Percentiles rank a stretch among this genome's conserved stretches.
These are phyloP conservation scores for Drosophila macrospina DNA, from an alignment of 2,888 invertebrate species.

Conservation along the genomic window DNA sequence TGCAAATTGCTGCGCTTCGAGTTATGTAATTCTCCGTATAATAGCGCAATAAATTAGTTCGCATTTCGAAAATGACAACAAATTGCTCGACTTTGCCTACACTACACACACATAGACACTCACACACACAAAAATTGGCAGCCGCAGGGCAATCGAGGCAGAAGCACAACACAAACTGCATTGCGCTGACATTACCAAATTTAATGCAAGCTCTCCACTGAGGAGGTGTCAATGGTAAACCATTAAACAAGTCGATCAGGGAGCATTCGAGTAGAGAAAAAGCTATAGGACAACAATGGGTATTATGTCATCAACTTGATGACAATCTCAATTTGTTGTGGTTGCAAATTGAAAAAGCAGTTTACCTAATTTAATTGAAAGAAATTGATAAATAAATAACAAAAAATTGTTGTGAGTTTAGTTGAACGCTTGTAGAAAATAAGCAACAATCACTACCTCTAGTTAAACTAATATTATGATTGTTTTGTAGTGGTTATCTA, in stretches of 20 bases:
- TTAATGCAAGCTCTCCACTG: conserved; percentile 37
- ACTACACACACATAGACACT: conserved; percentile 22
- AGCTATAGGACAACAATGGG: neutral
- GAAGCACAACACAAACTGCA: conserved; percentile 39
- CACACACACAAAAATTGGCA: conserved; percentile 22
- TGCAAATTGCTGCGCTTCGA: conserved; percentile 75
- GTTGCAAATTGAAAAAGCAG: conserved; percentile 8
- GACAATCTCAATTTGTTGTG: conserved; percentile 8
- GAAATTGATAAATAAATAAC: conserved; percentile 5
- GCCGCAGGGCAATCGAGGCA: conserved; percentile 33
- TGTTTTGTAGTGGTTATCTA: no score
- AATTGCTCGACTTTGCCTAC: conserved; percentile 63
- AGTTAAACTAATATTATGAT: no score
- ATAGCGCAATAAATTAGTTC: conserved; percentile 78
- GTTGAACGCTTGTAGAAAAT: neutral
- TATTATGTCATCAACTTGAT: conserved; percentile 9
- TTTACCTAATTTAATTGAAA: conserved; percentile 7
- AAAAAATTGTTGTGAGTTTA: neutral
- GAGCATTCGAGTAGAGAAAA: conserved; percentile 1
- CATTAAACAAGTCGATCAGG: conserved; percentile 33
- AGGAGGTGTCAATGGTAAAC: conserved; percentile 55
- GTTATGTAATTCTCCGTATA: conserved; percentile 77
- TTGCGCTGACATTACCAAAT: conserved; percentile 48
- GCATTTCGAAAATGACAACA: conserved; percentile 80
- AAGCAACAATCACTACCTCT: no score